Evolutionary conservation across 2,113 vertebrate species (phyloP), one percentile per base, ranked within the genome.

Genomic region (Dipodomys stephensi): DNA sequence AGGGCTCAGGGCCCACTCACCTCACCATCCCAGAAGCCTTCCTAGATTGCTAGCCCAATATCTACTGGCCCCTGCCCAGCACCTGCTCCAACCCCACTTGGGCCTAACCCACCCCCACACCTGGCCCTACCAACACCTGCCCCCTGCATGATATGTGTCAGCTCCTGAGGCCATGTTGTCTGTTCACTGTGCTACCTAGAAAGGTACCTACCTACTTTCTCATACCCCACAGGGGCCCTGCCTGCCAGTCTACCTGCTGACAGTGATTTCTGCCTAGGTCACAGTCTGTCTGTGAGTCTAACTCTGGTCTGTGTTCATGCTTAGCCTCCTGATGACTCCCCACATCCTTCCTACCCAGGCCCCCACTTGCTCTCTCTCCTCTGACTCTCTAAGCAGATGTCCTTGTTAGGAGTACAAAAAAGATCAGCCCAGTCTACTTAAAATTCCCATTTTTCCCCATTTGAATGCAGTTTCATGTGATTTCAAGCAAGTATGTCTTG

Each of bases 211-310:
- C 44, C 88, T 2, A 25, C 20, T 79, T 12, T 49, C 65, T 73
- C 44, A 1, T 2, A 10, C 2, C 4, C 30, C 67, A 13, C 2
- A 65, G 3, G 25, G 39, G 10, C 18, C 35, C 13, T 0, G n/a
- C 32, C 4, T 35, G 72, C 39, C 57, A 53, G 65, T 6, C 35
- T 25, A 30, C 19, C 64, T 6, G 7, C 53, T 57, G 23, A 46
- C 19, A 2, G 16, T 72, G 57, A 49, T 7, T 7, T 62, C n/a
- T 64, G 2, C 20, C 2, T 35, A 60, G n/a, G 13, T 12, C 46
- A 60, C 46, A 7, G 32, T 44, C 67, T 30, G 2, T 68, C 78
- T 53, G 39, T 19, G 49, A 12, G 20, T 62, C 77, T n/a, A 8
- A 28, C 80, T 60, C 35, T 28, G 49, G 20, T 64, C 39, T 39